Evolutionary conservation across 1,140 invertebrate species (phyloP).

Genomic region (Halesus radiatus): DNA sequence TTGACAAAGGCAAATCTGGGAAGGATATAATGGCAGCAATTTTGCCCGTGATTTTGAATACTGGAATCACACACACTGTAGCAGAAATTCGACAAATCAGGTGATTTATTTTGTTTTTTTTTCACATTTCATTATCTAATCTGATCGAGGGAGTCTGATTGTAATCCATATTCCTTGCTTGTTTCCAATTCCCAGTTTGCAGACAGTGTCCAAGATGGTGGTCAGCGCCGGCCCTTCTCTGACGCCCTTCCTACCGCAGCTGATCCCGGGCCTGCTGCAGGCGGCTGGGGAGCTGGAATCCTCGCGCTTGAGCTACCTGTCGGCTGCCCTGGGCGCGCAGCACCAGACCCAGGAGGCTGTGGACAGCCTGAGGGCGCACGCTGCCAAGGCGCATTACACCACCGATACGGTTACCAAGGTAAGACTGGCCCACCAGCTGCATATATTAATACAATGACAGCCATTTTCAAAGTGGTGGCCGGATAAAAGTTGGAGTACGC

Average conservation of each 20-base stretch:
- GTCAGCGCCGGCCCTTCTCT: constrained; percentile 82
- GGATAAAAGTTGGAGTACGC: no score
- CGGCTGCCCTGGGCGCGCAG: constrained; percentile 78
- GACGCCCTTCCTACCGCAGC: constrained; percentile 82
- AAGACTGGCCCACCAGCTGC: constrained; percentile 35
- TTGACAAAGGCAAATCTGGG: constrained; percentile 82
- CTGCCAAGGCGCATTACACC: constrained; percentile 86
- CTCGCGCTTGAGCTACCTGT: constrained; percentile 83
- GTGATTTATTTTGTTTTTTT: constrained; percentile 60
- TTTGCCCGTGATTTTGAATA: constrained; percentile 84
- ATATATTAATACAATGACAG: no score
- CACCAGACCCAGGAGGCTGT: constrained; percentile 79
- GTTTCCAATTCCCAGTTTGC: constrained; percentile 72
- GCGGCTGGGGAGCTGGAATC: constrained; percentile 89
- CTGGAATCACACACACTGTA: constrained; percentile 84
- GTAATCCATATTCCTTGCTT: no score
- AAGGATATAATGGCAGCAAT: constrained; percentile 83
- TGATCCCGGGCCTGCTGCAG: constrained; percentile 88
- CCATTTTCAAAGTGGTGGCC: no score
- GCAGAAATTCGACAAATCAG: constrained; percentile 83
- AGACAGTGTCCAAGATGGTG: constrained; percentile 88
- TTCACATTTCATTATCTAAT: no score
- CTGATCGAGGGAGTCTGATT: no score
- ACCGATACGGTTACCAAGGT: constrained; percentile 90
- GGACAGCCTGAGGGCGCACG: constrained; percentile 82